Conservation (phyloP, 2,113 vertebrate species). For the Callopanchax toddi region DNA sequence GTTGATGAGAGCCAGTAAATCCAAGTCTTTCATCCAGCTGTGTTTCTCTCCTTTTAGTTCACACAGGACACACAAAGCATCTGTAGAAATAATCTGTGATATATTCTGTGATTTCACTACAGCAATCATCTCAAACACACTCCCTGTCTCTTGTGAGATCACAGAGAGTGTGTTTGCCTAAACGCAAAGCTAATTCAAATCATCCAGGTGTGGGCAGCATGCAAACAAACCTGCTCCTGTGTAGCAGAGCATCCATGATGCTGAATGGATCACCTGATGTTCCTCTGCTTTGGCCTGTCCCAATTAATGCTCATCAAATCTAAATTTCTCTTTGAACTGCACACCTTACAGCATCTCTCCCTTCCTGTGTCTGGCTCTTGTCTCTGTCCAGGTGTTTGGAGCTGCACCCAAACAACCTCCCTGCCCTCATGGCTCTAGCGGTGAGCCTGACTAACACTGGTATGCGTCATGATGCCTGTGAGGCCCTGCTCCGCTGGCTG, state of each 20-base stretch:
- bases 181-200: constrained; percentile 54
- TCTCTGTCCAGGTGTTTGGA: constrained; percentile 90
- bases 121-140: constrained; percentile 11
- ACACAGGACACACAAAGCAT: constrained; percentile 10
- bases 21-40: constrained; percentile 28
- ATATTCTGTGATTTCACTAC: constrained; percentile 40
- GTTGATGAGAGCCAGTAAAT: constrained; percentile 56
- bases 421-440: constrained; percentile 93
- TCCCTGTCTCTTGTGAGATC: constrained; percentile 8
- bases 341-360: constrained; percentile 32
- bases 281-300: constrained; percentile 51
- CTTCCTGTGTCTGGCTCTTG: constrained; percentile 1
- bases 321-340: constrained; percentile 66
- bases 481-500: constrained; percentile 91
- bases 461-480: constrained; percentile 92
- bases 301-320: constrained; percentile 70
- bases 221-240: constrained; percentile 24
- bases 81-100: constrained; percentile 19
- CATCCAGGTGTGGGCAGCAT: constrained; percentile 21
- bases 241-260: constrained; percentile 14
- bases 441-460: constrained; percentile 97
- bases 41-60: constrained; percentile 24
- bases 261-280: constrained; percentile 68
- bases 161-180: neutral
- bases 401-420: constrained; percentile 94